These are phyloP conservation scores for Phaonia tiefii DNA, from an alignment of 2,888 invertebrate species.

Conservation along the genomic window DNA sequence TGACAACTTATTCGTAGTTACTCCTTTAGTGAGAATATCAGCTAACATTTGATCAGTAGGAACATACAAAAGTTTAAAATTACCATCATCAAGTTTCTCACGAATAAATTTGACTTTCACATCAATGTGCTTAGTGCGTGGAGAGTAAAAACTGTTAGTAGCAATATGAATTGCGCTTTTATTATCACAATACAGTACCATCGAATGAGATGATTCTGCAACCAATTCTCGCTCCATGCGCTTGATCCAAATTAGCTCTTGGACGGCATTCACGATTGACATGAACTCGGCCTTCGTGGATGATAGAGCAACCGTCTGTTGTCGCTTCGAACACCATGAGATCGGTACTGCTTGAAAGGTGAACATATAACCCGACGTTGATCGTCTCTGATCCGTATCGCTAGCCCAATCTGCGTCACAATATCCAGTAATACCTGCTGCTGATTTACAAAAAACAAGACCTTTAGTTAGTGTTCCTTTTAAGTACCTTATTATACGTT, in stretches of 20 bases:
- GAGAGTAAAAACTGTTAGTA: constrained; percentile 5
- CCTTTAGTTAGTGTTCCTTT: constrained; percentile 60
- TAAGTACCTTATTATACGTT: constrained; percentile 57
- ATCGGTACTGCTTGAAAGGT: constrained; percentile 59
- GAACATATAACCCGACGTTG: constrained; percentile 59
- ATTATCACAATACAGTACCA: too few species aligned
- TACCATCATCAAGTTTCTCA: background rate
- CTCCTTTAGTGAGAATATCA: background rate
- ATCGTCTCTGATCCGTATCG: constrained; percentile 51
- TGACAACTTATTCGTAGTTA: too few species aligned
- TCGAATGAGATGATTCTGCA: background rate
- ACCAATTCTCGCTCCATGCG: constrained; percentile 33
- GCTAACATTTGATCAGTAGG: background rate
- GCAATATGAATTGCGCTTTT: constrained; percentile 6
- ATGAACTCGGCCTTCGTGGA: constrained; percentile 67
- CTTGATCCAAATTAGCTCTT: constrained; percentile 56
- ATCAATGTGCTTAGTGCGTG: background rate
- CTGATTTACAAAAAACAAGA: too few species aligned
- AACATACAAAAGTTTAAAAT: background rate
- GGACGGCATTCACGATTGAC: constrained; percentile 48
- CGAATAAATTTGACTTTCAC: too few species aligned
- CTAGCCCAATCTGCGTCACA: constrained; percentile 61
- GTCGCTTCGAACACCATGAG: constrained; percentile 58
- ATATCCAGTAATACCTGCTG: constrained; percentile 36
- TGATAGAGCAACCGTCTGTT: too few species aligned